Percentiles rank a stretch among this genome's conserved stretches.
These are phyloP conservation scores for Sula dactylatra DNA, from an alignment of 2,113 vertebrate species.

Conservation along the genomic window DNA sequence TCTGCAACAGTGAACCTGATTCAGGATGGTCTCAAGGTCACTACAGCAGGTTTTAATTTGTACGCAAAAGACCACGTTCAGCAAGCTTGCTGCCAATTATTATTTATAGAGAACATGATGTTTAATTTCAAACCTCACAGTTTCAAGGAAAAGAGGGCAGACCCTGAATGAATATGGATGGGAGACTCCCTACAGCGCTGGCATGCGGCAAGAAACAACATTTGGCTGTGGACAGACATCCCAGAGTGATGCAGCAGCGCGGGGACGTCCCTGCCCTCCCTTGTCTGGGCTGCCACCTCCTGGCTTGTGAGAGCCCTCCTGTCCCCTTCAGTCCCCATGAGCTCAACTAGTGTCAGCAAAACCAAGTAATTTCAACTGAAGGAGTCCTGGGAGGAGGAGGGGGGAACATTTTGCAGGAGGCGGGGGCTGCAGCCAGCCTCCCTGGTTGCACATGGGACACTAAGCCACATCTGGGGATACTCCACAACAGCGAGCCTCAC, in stretches of 20 bases:
- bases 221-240: neutral
- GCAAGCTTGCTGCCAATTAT: neutral
- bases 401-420: neutral
- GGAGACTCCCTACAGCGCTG: neutral
- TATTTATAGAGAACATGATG: neutral
- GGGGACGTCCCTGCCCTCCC: neutral
- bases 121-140: neutral
- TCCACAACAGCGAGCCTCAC: neutral
- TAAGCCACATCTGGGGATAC: neutral
- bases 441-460: fast-evolving
- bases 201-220: neutral
- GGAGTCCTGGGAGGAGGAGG: neutral
- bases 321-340: neutral
- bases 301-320: neutral
- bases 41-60: neutral
- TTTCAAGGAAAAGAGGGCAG: neutral
- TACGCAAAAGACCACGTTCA: neutral
- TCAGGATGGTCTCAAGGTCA: neutral
- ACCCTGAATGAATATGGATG: neutral
- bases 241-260: fast-evolving
- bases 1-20: neutral
- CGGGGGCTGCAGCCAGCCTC: neutral
- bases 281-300: neutral
- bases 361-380: neutral
- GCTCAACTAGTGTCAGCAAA: neutral